Evolutionary conservation across 2,888 invertebrate genomes (phyloP).

Genomic region (Caenorhabditis plicata): DNA sequence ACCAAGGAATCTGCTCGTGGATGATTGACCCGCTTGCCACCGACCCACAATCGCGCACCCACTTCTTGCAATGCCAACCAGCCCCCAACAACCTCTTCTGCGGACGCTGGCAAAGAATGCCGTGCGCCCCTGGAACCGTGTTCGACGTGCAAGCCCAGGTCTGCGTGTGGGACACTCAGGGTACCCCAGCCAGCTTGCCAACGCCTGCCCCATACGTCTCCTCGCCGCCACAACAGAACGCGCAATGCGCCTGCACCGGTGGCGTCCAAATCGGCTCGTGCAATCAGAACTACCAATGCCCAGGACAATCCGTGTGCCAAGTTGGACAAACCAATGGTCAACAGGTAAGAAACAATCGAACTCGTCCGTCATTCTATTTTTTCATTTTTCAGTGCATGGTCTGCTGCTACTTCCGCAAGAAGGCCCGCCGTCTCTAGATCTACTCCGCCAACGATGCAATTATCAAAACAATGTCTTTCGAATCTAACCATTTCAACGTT

Average conservation of each 20-base stretch:
- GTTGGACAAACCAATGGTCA: slow-evolving; percentile 55
- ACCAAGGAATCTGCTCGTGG: slow-evolving; percentile 65
- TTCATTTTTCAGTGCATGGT: slow-evolving; percentile 56
- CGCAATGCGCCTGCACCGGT: slow-evolving; percentile 58
- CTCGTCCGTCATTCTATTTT: slow-evolving; percentile 2
- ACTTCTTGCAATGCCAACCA: slow-evolving; percentile 63
- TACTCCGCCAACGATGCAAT: too few relatives aligned
- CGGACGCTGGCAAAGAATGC: slow-evolving; percentile 63
- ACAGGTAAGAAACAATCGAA: slow-evolving; percentile 32
- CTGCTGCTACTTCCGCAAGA: slow-evolving; percentile 64
- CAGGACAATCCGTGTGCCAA: slow-evolving; percentile 64
- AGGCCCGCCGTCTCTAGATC: slow-evolving; percentile 40
- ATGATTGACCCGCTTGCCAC: slow-evolving; percentile 65
- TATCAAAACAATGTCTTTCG: too few relatives aligned
- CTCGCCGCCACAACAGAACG: slow-evolving; percentile 45
- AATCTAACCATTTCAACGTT: too few relatives aligned
- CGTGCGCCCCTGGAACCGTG: slow-evolving; percentile 64
- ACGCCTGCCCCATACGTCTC: slow-evolving; percentile 56
- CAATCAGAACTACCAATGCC: slow-evolving; percentile 63
- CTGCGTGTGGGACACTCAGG: slow-evolving; percentile 43
- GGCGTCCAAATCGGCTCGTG: slow-evolving; percentile 64
- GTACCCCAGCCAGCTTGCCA: slow-evolving; percentile 43
- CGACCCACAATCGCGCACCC: slow-evolving; percentile 54
- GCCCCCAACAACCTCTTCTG: slow-evolving; percentile 64
- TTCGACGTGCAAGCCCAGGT: slow-evolving; percentile 58